These are phyloP conservation scores for Helicoverpa armigera DNA, from an alignment of 1,140 invertebrate species.

Conservation along the genomic window DNA sequence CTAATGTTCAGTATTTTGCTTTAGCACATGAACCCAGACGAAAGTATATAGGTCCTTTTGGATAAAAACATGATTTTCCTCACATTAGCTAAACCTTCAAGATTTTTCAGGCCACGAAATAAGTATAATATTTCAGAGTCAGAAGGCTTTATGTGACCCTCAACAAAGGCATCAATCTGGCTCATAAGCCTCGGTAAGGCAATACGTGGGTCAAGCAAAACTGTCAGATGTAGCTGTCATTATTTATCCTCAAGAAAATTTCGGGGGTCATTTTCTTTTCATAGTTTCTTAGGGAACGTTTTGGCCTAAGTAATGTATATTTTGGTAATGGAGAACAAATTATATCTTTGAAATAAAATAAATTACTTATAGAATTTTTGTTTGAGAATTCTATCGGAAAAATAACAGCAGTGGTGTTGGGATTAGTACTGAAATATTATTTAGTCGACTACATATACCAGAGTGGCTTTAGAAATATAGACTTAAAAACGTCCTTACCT, in stretches of 20 bases:
- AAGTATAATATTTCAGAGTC: conserved; percentile 22
- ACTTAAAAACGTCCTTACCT: no score
- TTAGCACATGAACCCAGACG: no score
- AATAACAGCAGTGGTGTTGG: no score
- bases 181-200: conserved; percentile 21
- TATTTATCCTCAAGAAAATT: conserved; percentile 38
- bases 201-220: conserved; percentile 50
- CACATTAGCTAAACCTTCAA: not conserved
- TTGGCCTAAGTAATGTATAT: not conserved
- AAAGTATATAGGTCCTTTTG: no score
- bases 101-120: not conserved
- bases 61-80: no score
- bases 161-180: conserved; percentile 26
- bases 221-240: conserved; percentile 15
- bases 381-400: not conserved
- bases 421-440: no score
- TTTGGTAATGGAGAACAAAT: not conserved
- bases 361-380: not conserved
- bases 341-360: no score
- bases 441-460: no score
- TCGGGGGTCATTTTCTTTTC: conserved; percentile 47
- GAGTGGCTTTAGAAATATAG: no score
- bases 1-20: no score
- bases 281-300: not conserved
- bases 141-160: conserved; percentile 19